Conservation (phyloP, 2,888 invertebrate species). For the Drosophila nigritarsus region DNA sequence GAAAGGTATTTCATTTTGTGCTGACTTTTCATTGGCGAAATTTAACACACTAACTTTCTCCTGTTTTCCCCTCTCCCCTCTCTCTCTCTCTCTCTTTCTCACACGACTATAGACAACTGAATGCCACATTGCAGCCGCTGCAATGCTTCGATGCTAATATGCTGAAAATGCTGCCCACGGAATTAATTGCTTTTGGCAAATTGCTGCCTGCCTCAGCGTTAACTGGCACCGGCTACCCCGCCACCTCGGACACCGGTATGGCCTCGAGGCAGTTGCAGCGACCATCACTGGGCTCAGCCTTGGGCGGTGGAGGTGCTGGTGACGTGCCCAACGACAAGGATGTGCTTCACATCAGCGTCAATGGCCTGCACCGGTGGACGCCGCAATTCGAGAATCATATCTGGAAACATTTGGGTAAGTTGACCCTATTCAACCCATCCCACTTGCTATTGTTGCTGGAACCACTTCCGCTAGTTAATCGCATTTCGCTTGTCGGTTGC, state of each 20-base stretch:
- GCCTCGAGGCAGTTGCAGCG: conserved; percentile 60
- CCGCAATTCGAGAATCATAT: conserved; percentile 84
- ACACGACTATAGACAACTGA: conserved; percentile 81
- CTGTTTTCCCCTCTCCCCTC: not conserved
- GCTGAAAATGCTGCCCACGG: conserved; percentile 84
- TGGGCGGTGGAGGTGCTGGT: conserved; percentile 12
- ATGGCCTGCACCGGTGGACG: conserved; percentile 84
- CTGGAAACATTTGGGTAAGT: conserved; percentile 85
- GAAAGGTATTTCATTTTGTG: conserved; percentile 19
- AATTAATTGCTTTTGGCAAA: conserved; percentile 85
- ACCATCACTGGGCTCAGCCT: conserved; percentile 36
- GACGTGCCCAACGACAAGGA: conserved; percentile 63
- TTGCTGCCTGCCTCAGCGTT: conserved; percentile 75
- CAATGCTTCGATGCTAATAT: conserved; percentile 84
- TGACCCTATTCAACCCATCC: not conserved
- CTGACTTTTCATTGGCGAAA: conserved; percentile 37
- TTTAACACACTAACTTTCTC: conserved; percentile 5
- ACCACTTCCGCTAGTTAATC: conserved; percentile 62
- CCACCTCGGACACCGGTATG: conserved; percentile 35
- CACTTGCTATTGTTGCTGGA: conserved; percentile 3
- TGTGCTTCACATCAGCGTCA: conserved; percentile 83
- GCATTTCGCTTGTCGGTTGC: conserved; percentile 59
- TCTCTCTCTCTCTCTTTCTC: not conserved
- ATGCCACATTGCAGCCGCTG: conserved; percentile 83
- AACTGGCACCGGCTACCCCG: conserved; percentile 15